phyloP scores from a whole-genome alignment of 2,888 invertebrate genomes.

The Synanthedon vespiformis region DNA sequence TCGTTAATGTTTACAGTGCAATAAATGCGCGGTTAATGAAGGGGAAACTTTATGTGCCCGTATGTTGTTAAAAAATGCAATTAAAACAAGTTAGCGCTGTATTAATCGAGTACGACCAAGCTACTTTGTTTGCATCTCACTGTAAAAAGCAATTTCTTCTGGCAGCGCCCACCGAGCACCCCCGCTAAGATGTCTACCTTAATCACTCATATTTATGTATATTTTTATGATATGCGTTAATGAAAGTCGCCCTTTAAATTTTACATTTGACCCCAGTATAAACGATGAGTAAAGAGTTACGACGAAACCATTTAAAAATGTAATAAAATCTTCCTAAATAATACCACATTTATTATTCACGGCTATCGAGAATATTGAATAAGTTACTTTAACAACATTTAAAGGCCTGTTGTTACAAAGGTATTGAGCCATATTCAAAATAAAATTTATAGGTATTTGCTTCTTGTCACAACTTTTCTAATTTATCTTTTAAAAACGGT shows the following conservation, averaged over 20 bases:
- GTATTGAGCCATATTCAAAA: no score
- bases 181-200: constrained; percentile 49
- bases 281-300: constrained; percentile 24
- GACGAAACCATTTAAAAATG: constrained; percentile 18
- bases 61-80: constrained; percentile 32
- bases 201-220: constrained; percentile 59
- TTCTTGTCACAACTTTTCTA: not conserved
- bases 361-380: constrained; percentile 10
- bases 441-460: no score
- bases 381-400: constrained; percentile 7
- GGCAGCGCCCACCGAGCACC: constrained; percentile 29
- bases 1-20: constrained; percentile 1
- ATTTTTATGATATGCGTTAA: constrained; percentile 48
- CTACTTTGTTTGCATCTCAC: constrained; percentile 48
- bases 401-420: no score
- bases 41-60: constrained; percentile 28
- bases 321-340: constrained; percentile 21
- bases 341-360: constrained; percentile 13
- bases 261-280: constrained; percentile 27
- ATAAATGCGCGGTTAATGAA: constrained; percentile 26
- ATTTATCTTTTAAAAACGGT: constrained; percentile 20
- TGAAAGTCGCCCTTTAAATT: constrained; percentile 40
- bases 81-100: constrained; percentile 35
- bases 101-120: constrained; percentile 28
- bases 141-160: constrained; percentile 44